A percentile compares a stretch with the other conserved stretches of the same genome.
These are phyloP conservation scores for Atta texana DNA, from an alignment of 1,140 invertebrate species.

Conservation along the genomic window DNA sequence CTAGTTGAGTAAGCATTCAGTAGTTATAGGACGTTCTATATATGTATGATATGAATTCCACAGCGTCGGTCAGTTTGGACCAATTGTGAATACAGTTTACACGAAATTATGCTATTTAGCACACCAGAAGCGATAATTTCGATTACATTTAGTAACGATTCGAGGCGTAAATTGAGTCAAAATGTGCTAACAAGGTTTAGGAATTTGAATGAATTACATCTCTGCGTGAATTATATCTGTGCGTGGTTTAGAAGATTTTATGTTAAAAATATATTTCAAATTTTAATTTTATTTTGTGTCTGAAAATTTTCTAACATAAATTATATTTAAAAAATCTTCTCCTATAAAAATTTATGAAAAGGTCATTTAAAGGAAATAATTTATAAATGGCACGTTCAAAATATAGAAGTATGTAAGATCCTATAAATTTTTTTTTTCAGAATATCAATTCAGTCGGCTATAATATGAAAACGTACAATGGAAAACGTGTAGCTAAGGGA, in stretches of 20 bases:
- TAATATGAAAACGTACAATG: background rate
- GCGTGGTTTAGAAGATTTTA: background rate
- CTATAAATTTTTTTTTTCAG: background rate
- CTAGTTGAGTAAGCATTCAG: background rate
- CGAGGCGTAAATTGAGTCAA: background rate
- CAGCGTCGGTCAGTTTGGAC: constrained; percentile 6
- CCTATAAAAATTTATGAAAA: background rate
- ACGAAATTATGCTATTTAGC: constrained; percentile 39
- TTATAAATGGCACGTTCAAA: background rate
- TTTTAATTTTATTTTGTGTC: background rate
- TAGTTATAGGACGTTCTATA: background rate
- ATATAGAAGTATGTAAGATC: background rate
- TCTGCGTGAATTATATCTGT: background rate
- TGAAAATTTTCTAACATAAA: background rate
- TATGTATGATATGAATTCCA: background rate
- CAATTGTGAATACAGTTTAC: constrained; percentile 21
- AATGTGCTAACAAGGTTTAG: background rate
- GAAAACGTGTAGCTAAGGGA: background rate
- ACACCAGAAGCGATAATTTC: constrained; percentile 5
- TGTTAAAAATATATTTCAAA: background rate
- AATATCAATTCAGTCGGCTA: background rate
- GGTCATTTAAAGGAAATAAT: background rate
- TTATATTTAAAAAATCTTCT: background rate
- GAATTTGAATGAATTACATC: background rate
- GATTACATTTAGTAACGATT: constrained; percentile 27